Base-by-base conservation (phyloP, 2,888 invertebrate genomes). In the Athrips mouffetella region DNA sequence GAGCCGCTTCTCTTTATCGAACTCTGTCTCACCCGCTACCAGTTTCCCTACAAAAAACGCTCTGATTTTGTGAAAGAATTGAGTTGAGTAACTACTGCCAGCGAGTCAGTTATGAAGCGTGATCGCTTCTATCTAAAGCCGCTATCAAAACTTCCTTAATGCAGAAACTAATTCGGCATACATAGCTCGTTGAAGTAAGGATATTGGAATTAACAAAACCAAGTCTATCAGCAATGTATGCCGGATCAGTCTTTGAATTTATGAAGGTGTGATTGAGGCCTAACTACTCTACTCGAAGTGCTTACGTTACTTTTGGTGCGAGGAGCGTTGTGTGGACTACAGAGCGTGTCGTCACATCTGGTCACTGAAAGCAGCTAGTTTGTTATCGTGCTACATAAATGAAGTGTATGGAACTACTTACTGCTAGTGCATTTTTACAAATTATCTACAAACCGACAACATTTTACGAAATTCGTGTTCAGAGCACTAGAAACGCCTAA, bases 1-100 rank as follows among this genome's bases (percentile, higher is more conserved):
- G 0, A 74, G 75, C 1, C 87, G 77, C 53, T 82, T 82, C 8
- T 68, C 65, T 48, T 66, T 81, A 13, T 88, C 87, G 3, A 63
- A 61, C 45, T 65, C 65, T 0, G 87, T 87, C 25, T 85, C 86
- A 7, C 29, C 47, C 15, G 33, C 39, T 1, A 63, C 75, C 15
- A 58, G 18, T 16, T 3, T 16, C n/a, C 42, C 42, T 42, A 42
- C 10, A 42, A 42, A 59, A 13, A 5, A 58, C 55, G 21, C 67
- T 81, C 80, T 49, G 7, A 11, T 40, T 40, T 37, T 37, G 20
- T 40, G 11, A 20, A 16, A 18, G 6, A 29, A 5, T 25, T 15
- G 7, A 15, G 11, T 21, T 18, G 2, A 13, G 18, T 13, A 15
- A 25, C 40, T 25, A 40, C 8, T 8, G 2, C 20, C 21, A 37